Evolutionary conservation across 2,888 invertebrate genomes (phyloP), one percentile per base, ranked within the genome.

Genomic region (Conops quadrifasciatus): DNA sequence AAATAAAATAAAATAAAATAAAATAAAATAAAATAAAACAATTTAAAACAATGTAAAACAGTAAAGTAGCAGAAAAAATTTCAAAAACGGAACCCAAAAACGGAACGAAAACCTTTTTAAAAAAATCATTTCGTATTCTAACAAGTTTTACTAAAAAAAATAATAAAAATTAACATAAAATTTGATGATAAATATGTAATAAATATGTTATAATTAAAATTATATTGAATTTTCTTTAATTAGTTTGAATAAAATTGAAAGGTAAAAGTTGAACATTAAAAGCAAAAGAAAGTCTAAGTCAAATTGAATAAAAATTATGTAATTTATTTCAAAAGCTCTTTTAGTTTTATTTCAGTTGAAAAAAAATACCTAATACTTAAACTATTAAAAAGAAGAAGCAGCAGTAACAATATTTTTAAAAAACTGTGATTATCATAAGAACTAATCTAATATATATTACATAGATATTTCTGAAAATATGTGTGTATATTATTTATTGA

Each of bases 1-100:
- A 65, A 28, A 11, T 28, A 65, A 65, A 3, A 36, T 45, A 36
- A 16, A 56, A 76, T 75, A 36, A 73, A 71, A 73, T 74, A 71
- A 71, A 78, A 74, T 78, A 64, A 72, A 75, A 73, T 58, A 73
- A 62, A 72, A 69, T 70, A 59, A 72, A 62, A 68, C 71, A 64
- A 74, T 70, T 73, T 74, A 67, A 43, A 60, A 74, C 71, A 70
- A 71, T 59, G 73, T 68, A 59, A 59, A 72, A 72, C 75, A 75
- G 77, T 71, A 73, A 67, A 72, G 67, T 74, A 73, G 71, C 49
- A 53, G 13, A 59, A 45, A 62, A 68, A 36, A 66, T 56, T 36
- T 60, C 45, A 71, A 45, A 75, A 62, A 72, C 53, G n/a, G n/a
- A n/a, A n/a, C n/a, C n/a, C n/a, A n/a, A n/a, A n/a, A n/a, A n/a